Evolutionary conservation across 2,797 vertebrate species (phyloP), one percentile per base, ranked within the genome.

Genomic region (Danio kyathit): DNA sequence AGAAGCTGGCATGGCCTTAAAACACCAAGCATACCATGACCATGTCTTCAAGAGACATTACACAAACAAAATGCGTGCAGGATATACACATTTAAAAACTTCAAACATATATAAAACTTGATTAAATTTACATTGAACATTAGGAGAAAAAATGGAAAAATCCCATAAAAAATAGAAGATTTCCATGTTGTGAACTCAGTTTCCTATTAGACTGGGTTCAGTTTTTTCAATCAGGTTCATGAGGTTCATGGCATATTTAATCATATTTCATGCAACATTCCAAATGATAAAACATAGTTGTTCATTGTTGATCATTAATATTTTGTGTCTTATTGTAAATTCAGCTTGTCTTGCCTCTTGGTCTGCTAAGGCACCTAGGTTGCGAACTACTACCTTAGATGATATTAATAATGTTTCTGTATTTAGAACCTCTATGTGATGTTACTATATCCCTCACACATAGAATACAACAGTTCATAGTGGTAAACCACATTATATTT

Each of bases 371-470:
- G 41, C 43, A 46, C 9, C 16, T 10, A 17, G 10, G 63, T 65
- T 65, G n/a, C 44, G 41, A 46, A 44, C n/a, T n/a, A n/a, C 29
- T 17, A 46, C 10, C 38, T 49, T 48, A 12, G 3, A 52, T 16
- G 5, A n/a, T 54, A n/a, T 56, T 66, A 66, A 29, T 17, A 40
- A 77, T 67, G 13, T 46, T 40, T 78, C 17, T 8, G 7, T 57
- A 57, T 78, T 8, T 67, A 17, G n/a, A 9, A n/a, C 41, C 41
- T n/a, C 44, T 14, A 46, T 76, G 61, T 44, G 5, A 64, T 76
- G 40, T 48, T 56, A 56, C 6, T 46, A 16, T 29, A 11, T 49
- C 59, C 13, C 48, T 6, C 21, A 11, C 16, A 19, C 29, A 19
- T 51, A 51, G 49, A 60, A 16, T 52, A 16, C n/a, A 59, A 16